Conservation (phyloP, 1,140 invertebrate species). For the Orius insidiosus region DNA sequence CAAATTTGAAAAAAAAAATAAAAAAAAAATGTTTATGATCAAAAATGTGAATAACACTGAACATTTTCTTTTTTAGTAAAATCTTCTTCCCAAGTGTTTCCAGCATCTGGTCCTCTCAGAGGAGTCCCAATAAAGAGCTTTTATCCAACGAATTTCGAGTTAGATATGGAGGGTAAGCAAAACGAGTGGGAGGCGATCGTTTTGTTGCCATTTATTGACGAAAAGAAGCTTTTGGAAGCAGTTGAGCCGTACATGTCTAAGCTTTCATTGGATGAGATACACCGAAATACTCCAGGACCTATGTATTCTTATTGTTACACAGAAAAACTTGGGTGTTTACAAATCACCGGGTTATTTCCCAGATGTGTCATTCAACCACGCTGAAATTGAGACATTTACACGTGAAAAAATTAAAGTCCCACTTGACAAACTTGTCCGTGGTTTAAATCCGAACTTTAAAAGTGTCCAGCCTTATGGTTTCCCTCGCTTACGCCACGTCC, state of each 20-base stretch:
- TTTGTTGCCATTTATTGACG: constrained; percentile 90
- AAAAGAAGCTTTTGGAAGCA: constrained; percentile 52
- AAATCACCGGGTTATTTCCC: too few species aligned
- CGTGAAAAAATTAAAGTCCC: too few species aligned
- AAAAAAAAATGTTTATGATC: too few species aligned
- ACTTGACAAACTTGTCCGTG: too few species aligned
- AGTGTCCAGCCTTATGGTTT: too few species aligned
- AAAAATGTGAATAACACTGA: too few species aligned
- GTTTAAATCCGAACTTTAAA: too few species aligned
- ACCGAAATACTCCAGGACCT: constrained; percentile 67
- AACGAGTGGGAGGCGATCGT: constrained; percentile 97
- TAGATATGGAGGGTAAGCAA: constrained; percentile 81
- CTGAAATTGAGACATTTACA: too few species aligned
- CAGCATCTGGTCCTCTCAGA: constrained; percentile 64
- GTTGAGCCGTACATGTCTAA: constrained; percentile 51
- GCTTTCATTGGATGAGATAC: constrained; percentile 52
- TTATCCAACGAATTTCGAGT: constrained; percentile 80
- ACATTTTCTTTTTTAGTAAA: constrained; percentile 39
- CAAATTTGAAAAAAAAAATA: too few species aligned
- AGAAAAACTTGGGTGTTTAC: constrained; percentile 30
- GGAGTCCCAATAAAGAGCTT: constrained; percentile 76
- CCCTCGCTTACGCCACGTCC: too few species aligned
- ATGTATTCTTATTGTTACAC: constrained; percentile 64
- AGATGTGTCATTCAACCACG: too few species aligned
- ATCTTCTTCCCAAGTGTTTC: constrained; percentile 62